phyloP scores from a whole-genome alignment of 2,888 invertebrate species.

The Tubiluchus corallicola region DNA sequence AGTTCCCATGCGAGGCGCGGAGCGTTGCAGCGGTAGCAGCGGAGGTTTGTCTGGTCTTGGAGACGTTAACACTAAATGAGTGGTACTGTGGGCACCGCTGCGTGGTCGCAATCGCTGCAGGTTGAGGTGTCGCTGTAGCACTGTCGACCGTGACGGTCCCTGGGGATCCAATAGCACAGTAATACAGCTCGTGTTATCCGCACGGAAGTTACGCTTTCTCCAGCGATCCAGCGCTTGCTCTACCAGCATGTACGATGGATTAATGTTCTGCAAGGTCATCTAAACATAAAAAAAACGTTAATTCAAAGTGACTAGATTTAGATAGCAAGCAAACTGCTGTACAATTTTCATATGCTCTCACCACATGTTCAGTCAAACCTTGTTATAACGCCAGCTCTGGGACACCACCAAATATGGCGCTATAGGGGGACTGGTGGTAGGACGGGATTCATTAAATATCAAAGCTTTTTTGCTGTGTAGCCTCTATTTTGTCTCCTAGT shows the following conservation, averaged over 20 bases:
- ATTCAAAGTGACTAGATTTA: too few species aligned
- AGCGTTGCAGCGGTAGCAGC: slow-evolving; percentile 1
- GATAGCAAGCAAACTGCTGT: too few species aligned
- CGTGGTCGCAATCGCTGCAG: slow-evolving; percentile 1
- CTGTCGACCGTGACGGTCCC: slow-evolving; percentile 44
- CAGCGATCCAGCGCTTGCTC: slow-evolving; percentile 62
- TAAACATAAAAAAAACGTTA: too few species aligned
- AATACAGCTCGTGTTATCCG: slow-evolving; percentile 89
- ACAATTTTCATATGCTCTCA: too few species aligned
- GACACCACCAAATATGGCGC: too few species aligned
- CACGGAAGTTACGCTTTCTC: slow-evolving; percentile 64
- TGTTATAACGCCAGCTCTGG: too few species aligned
- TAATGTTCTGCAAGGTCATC: slow-evolving; percentile 35
- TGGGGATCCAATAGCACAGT: slow-evolving; percentile 77
- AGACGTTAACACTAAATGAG: not conserved
- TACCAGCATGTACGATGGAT: slow-evolving; percentile 77
- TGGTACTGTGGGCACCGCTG: not conserved
- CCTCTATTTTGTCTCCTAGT: too few species aligned
- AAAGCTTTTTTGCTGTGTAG: too few species aligned
- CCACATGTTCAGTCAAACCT: too few species aligned
- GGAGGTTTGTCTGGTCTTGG: not conserved
- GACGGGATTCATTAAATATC: too few species aligned
- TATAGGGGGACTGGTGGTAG: too few species aligned
- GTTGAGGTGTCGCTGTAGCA: slow-evolving; percentile 11
- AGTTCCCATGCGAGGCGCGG: not conserved